Evolutionary conservation across 2,888 invertebrate genomes (phyloP), one percentile per base, ranked within the genome.

Genomic region (Aleiodes leptofemur): DNA sequence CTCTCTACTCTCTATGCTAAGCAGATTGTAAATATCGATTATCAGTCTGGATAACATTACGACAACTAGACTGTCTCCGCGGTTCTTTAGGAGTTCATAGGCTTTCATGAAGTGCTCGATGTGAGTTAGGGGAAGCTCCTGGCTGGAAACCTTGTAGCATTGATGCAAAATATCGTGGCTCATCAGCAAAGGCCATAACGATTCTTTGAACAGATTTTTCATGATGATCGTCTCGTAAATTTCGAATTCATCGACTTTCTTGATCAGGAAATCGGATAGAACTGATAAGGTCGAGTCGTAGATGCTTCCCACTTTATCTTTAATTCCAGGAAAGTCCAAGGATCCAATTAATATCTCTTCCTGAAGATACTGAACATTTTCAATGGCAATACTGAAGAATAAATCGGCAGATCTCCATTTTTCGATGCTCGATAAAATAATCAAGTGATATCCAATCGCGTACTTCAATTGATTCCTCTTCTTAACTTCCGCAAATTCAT

Each of bases 111-210:
- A 79, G 72, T 84, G 84, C 61, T 82, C 83, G 7, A 89, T 77
- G 16, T 86, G 86, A 55, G 77, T 77, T 57, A 79, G 82, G 71
- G 86, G 84, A 31, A 87, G 72, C 38, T 87, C 80, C 3, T 77
- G 51, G 9, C 57, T 57, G 4, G 68, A 64, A 13, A 38, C 16
- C 23, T 8, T 71, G 73, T 77, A 89, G 86, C 86, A 59, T 55
- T 86, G 85, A 31, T 86, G 86, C 85, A 89, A 87, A 68, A 85
- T 68, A 56, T 89, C 89, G 5, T 84, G 81, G 38, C 83, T 84
- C 0, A 89, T 76, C 43, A 88, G 75, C 0, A 86, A 84, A 66
- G 83, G 81, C 85, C 86, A 89, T 50, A 86, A 79, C 16, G 81
- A 74, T 31, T 84, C 84, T 50, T 81, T 81, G 13, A 89, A 64